A percentile compares a stretch with the other conserved stretches of the same genome.
Conservation (phyloP, 2,113 vertebrate species). For the Gymnobelideus leadbeateri region DNA sequence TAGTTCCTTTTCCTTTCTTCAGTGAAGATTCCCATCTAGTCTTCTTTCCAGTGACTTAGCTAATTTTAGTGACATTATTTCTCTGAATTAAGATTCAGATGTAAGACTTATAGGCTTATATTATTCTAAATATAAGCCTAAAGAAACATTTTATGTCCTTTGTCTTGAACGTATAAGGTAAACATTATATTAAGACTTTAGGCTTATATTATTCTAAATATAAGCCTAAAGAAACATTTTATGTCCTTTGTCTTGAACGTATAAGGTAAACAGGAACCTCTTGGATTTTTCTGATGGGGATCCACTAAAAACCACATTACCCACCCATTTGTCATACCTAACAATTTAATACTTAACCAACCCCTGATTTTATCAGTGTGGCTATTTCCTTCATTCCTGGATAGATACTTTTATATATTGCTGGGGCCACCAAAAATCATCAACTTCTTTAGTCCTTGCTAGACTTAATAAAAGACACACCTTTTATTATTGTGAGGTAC, state of each 20-base stretch:
- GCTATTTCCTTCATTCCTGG: neutral
- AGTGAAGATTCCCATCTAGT: neutral
- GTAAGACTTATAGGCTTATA: no score
- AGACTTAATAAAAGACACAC: neutral
- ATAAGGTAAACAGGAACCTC: neutral
- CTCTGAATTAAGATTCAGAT: constrained; percentile 39
- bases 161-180: constrained; percentile 48
- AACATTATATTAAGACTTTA: no score
- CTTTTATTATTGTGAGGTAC: neutral
- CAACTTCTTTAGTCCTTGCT: neutral
- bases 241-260: constrained; percentile 53
- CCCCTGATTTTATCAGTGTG: neutral
- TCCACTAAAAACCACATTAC: constrained; percentile 41
- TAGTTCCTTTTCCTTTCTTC: constrained; percentile 69
- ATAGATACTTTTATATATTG: no score
- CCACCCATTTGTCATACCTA: constrained; percentile 28
- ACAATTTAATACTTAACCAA: neutral
- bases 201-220: constrained; percentile 52
- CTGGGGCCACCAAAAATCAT: neutral
- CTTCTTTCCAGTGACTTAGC: neutral
- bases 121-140: constrained; percentile 43
- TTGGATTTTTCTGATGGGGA: constrained; percentile 51
- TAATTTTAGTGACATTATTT: neutral
- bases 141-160: constrained; percentile 56
- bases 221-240: constrained; percentile 47